phyloP scores from a whole-genome alignment of 2,888 invertebrate species.

The Pyrochroa serraticornis region DNA sequence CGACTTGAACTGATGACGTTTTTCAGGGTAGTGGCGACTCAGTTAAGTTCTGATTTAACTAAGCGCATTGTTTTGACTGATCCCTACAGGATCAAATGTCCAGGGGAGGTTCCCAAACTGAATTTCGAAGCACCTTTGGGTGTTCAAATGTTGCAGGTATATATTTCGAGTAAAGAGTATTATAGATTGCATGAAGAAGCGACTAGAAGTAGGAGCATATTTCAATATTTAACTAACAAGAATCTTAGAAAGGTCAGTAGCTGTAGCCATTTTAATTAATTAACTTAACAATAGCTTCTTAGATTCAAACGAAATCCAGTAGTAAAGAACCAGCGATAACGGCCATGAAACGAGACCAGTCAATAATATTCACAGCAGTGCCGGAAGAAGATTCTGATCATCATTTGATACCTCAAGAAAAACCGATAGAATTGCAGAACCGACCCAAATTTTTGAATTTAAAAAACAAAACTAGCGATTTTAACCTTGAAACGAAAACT shows the following conservation, averaged over 20 bases:
- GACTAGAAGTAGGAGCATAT: conserved; percentile 55
- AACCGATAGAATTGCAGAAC: conserved; percentile 30
- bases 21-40: conserved; percentile 80
- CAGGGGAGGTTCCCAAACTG: conserved; percentile 71
- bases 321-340: conserved; percentile 53
- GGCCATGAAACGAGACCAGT: conserved; percentile 79
- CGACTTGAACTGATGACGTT: conserved; percentile 1
- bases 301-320: conserved; percentile 13
- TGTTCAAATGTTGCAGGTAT: conserved; percentile 80
- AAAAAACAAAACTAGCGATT: conserved; percentile 49
- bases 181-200: conserved; percentile 60
- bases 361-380: conserved; percentile 81
- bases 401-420: conserved; percentile 32
- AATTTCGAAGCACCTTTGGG: conserved; percentile 80
- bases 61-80: conserved; percentile 82
- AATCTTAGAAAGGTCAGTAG: conserved; percentile 43
- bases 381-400: conserved; percentile 72
- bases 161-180: conserved; percentile 70
- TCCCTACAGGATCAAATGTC: conserved; percentile 82
- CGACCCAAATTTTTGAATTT: conserved; percentile 56
- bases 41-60: conserved; percentile 74
- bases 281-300: background rate
- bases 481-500: conserved; percentile 32
- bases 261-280: background rate
- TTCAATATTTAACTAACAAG: conserved; percentile 42